These are phyloP conservation scores for Polypterus senegalus DNA, from an alignment of 2,113 vertebrate genomes.

Conservation along the genomic window DNA sequence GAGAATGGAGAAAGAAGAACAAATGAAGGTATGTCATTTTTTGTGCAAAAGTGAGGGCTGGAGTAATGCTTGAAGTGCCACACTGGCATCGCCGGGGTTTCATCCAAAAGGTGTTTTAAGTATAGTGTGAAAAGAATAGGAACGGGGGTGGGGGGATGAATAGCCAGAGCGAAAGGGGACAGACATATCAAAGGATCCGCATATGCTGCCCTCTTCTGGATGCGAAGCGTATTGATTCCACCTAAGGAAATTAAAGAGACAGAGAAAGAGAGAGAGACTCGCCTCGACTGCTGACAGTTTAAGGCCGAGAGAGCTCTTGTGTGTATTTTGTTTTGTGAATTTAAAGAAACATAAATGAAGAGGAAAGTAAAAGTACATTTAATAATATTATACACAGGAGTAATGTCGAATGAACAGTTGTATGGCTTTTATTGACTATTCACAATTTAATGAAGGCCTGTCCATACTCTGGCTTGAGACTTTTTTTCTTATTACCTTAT, in stretches of 20 bases:
- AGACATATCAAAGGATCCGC: not conserved
- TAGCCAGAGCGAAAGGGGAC: not conserved
- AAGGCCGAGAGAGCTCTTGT: not conserved
- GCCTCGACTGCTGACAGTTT: not conserved
- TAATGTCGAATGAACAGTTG: too few relatives aligned
- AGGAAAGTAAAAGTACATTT: too few relatives aligned
- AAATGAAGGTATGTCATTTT: slow-evolving; percentile 42
- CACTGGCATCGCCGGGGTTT: slow-evolving; percentile 18
- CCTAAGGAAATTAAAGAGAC: not conserved
- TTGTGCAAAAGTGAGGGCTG: not conserved
- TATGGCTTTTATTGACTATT: too few relatives aligned
- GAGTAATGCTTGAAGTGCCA: not conserved
- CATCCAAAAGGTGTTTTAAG: not conserved
- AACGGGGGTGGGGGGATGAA: not conserved
- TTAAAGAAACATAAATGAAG: slow-evolving; percentile 1
- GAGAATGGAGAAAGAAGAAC: slow-evolving; percentile 42
- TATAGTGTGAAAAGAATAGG: not conserved
- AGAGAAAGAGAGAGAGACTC: not conserved
- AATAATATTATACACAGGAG: too few relatives aligned
- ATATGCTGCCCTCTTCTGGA: slow-evolving; percentile 23
- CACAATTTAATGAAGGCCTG: too few relatives aligned
- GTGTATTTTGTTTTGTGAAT: not conserved
- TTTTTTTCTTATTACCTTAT: too few relatives aligned
- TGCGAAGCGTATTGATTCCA: not conserved
- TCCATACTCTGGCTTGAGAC: too few relatives aligned